Evolutionary conservation across 1,140 invertebrate species (phyloP).

Genomic region (Acromyrmex charruanus): DNA sequence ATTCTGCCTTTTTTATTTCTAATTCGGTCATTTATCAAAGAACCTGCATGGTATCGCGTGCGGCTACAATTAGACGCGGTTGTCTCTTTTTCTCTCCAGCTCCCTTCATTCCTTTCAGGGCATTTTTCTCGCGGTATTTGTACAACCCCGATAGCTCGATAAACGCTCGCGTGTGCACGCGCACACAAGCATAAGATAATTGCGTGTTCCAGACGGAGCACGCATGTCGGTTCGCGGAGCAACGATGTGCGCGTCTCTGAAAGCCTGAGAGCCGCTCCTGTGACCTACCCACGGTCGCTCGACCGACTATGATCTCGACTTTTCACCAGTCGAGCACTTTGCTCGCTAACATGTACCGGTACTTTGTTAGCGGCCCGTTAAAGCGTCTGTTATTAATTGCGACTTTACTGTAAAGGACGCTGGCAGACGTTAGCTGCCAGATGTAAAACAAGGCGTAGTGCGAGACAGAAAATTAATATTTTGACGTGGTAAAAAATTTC

Average conservation of each 20-base stretch:
- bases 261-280: slow-evolving; percentile 1
- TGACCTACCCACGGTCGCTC: slow-evolving; percentile 22
- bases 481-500: neutral
- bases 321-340: slow-evolving; percentile 43
- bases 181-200: slow-evolving; percentile 42
- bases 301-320: slow-evolving; percentile 32
- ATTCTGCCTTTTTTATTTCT: slow-evolving; percentile 2
- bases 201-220: slow-evolving; percentile 38
- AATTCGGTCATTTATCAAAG: slow-evolving; percentile 39
- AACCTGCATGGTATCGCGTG: slow-evolving; percentile 11
- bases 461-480: neutral
- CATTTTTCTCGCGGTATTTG: slow-evolving; percentile 46
- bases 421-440: slow-evolving; percentile 1
- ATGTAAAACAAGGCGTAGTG: neutral
- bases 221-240: slow-evolving; percentile 6
- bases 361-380: slow-evolving; percentile 57
- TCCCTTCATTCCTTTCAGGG: neutral
- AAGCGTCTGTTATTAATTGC: slow-evolving; percentile 55
- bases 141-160: slow-evolving; percentile 44
- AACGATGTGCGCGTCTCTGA: slow-evolving; percentile 1
- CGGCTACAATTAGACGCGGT: slow-evolving; percentile 30
- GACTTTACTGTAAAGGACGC: slow-evolving; percentile 51
- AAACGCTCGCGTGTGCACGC: slow-evolving; percentile 39
- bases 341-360: slow-evolving; percentile 28
- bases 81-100: neutral